Percentiles rank a stretch among this genome's conserved stretches.
These are phyloP conservation scores for Nymphalis c-album DNA, from an alignment of 2,888 invertebrate genomes.

Conservation along the genomic window DNA sequence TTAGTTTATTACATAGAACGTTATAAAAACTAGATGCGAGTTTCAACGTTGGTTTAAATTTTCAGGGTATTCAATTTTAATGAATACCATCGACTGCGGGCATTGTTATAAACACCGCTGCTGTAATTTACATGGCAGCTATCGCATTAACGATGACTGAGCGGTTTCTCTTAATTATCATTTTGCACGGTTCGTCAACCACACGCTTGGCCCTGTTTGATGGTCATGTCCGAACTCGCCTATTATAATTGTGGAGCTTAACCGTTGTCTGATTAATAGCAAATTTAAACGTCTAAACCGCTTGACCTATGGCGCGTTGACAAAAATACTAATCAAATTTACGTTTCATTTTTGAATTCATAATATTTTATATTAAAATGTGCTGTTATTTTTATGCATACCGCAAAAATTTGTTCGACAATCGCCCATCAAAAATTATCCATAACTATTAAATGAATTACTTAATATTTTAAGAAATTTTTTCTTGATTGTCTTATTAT, in stretches of 20 bases:
- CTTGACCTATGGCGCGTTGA: conserved; percentile 3
- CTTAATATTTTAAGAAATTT: too few species aligned
- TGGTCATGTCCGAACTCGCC: conserved; percentile 34
- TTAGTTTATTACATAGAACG: neutral
- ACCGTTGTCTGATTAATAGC: conserved; percentile 26
- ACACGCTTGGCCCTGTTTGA: conserved; percentile 59
- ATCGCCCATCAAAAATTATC: too few species aligned
- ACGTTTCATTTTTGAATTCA: neutral
- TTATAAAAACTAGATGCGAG: conserved; percentile 9
- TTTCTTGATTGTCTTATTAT: too few species aligned
- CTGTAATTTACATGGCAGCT: conserved; percentile 75
- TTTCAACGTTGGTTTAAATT: conserved; percentile 48
- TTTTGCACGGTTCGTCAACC: conserved; percentile 79
- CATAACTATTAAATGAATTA: too few species aligned
- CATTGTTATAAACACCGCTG: conserved; percentile 68
- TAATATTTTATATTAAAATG: neutral
- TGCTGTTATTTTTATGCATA: too few species aligned
- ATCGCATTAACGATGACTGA: conserved; percentile 79
- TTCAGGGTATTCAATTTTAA: conserved; percentile 65
- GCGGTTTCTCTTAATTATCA: conserved; percentile 81
- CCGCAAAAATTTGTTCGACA: too few species aligned
- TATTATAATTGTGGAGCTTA: conserved; percentile 34
- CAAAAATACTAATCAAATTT: neutral
- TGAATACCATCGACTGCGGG: conserved; percentile 65
- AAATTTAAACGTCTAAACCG: conserved; percentile 25